phyloP scores from a whole-genome alignment of 2,113 vertebrate genomes.

The Regulus satrapa region DNA sequence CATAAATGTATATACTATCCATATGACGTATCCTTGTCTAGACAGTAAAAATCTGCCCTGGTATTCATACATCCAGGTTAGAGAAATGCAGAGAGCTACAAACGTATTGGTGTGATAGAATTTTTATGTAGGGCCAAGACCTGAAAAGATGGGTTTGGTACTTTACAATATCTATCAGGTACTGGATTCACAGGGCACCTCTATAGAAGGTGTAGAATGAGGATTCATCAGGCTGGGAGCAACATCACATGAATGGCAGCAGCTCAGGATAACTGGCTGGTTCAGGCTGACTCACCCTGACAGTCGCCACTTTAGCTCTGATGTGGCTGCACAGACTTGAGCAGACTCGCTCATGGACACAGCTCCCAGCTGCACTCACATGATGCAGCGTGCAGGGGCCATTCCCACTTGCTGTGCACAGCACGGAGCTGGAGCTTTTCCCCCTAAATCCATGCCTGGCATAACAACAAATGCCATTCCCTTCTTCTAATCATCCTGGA shows the following conservation, averaged over 20 bases:
- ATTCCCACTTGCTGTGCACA: neutral
- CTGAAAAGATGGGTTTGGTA: neutral
- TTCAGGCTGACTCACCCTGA: neutral
- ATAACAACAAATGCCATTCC: slow-evolving; percentile 38
- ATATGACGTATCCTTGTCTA: neutral
- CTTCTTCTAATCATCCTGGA: slow-evolving; percentile 1
- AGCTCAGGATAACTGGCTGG: neutral
- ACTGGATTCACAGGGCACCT: neutral
- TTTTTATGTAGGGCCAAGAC: neutral
- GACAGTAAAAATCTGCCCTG: neutral
- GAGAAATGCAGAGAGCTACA: neutral
- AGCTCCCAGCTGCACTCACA: neutral
- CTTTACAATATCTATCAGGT: neutral
- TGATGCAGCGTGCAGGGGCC: neutral
- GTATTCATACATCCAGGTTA: neutral
- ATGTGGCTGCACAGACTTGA: neutral
- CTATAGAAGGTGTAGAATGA: neutral
- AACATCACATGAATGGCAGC: neutral
- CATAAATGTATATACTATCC: neutral
- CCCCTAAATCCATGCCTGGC: slow-evolving; percentile 36
- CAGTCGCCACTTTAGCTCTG: neutral
- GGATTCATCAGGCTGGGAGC: neutral
- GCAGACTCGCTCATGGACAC: neutral
- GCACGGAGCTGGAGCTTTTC: neutral
- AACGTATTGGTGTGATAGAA: neutral